Evolutionary conservation across 2,797 vertebrate species (phyloP).

Genomic region (Alosa sapidissima): DNA sequence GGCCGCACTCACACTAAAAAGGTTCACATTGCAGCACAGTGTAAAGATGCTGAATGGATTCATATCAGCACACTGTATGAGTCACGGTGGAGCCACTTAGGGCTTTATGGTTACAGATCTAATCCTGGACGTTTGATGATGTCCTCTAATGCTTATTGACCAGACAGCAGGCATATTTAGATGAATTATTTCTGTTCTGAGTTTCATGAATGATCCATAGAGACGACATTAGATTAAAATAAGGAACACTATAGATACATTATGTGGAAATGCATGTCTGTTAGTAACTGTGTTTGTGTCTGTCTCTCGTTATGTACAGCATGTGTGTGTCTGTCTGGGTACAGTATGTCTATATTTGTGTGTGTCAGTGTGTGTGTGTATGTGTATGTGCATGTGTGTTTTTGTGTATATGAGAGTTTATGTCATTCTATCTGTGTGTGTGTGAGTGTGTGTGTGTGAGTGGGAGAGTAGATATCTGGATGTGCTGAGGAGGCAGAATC

Average conservation of each 20-base stretch:
- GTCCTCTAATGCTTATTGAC: background rate
- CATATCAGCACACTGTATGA: background rate
- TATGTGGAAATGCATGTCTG: background rate
- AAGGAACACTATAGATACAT: no score
- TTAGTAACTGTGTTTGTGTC: background rate
- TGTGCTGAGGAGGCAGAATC: slow-evolving; percentile 16
- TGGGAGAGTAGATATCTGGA: background rate
- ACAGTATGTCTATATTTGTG: background rate
- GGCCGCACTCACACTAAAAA: background rate
- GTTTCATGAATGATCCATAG: no score
- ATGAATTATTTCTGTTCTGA: no score
- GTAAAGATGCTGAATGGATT: background rate
- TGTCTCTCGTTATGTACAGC: background rate
- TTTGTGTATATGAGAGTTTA: background rate
- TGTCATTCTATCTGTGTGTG: background rate
- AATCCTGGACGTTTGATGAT: background rate
- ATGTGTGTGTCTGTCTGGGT: background rate
- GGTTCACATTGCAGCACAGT: background rate
- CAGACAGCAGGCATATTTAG: no score
- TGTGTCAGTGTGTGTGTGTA: background rate
- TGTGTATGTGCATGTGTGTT: background rate
- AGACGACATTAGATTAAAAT: no score
- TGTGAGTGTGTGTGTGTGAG: background rate
- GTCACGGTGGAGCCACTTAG: no score
- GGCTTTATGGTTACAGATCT: no score